A percentile compares a stretch with the other conserved stretches of the same genome.
Evolutionary conservation across 2,113 vertebrate genomes (phyloP).

Genomic region (Semnornis frantzii): DNA sequence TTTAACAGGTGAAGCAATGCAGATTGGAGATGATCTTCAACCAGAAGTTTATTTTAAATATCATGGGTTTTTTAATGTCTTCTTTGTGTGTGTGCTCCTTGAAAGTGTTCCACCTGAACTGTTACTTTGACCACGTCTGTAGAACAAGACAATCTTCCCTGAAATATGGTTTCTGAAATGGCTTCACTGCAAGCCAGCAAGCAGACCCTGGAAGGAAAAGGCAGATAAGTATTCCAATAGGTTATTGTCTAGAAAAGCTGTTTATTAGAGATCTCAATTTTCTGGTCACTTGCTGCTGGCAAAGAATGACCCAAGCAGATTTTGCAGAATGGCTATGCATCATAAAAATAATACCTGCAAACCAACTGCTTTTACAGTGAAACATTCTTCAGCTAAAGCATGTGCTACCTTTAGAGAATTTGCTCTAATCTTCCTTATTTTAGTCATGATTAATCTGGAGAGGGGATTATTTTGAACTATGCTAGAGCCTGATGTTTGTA

Average conservation of each 20-base stretch:
- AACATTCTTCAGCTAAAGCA: not conserved
- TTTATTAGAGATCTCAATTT: not conserved
- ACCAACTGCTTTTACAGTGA: not conserved
- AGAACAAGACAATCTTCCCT: not conserved
- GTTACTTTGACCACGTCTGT: not conserved
- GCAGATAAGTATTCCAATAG: not conserved
- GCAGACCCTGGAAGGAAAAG: not conserved
- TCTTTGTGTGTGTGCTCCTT: not conserved
- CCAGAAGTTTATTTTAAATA: not conserved
- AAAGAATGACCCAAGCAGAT: not conserved
- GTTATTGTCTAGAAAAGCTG: not conserved
- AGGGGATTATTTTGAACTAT: not conserved
- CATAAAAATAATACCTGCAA: not conserved
- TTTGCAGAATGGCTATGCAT: not conserved
- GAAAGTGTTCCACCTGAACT: not conserved
- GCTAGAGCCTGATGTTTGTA: not conserved
- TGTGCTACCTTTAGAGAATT: not conserved
- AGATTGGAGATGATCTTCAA: not conserved
- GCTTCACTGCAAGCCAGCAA: not conserved
- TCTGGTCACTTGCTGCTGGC: not conserved
- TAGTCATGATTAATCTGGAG: not conserved
- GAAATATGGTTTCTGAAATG: not conserved
- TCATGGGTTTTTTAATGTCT: not conserved
- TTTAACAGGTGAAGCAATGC: not conserved
- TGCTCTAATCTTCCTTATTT: not conserved